Percentiles rank a stretch among this genome's conserved stretches.
Evolutionary conservation across 2,797 vertebrate species (phyloP).

Genomic region (Rhyacichthys aspro): DNA sequence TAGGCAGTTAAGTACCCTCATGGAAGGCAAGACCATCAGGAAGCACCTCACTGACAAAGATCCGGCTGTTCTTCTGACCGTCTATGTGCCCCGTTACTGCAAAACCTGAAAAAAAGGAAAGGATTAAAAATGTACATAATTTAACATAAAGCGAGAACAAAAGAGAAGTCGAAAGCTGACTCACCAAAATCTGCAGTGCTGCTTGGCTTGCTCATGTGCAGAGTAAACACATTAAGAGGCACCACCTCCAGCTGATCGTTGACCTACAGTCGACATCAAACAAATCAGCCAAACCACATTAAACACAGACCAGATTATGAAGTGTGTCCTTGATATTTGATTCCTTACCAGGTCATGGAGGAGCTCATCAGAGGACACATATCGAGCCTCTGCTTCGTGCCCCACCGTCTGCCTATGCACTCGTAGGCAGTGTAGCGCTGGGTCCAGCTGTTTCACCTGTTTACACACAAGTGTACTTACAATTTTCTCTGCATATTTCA

Average conservation of each 20-base stretch:
- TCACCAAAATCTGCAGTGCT: constrained; percentile 75
- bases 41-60: constrained; percentile 90
- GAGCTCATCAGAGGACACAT: constrained; percentile 74
- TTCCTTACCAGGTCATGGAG: constrained; percentile 83
- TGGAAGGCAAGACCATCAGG: constrained; percentile 85
- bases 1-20: constrained; percentile 78
- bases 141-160: not conserved
- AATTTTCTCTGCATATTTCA: constrained; percentile 42
- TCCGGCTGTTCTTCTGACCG: constrained; percentile 80
- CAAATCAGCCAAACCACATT: constrained; percentile 31
- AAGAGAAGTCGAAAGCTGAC: constrained; percentile 9
- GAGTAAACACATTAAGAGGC: constrained; percentile 64
- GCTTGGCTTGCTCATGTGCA: constrained; percentile 69
- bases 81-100: constrained; percentile 89
- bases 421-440: constrained; percentile 80
- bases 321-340: not conserved
- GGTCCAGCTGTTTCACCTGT: constrained; percentile 89
- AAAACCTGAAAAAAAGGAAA: constrained; percentile 79
- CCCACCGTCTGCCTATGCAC: constrained; percentile 74
- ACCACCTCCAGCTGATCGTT: constrained; percentile 88
- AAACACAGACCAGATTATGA: constrained; percentile 21
- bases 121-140: not conserved
- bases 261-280: constrained; percentile 72
- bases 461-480: constrained; percentile 50
- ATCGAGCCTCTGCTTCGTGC: constrained; percentile 72